Conservation (phyloP, 2,113 vertebrate species). For the Anhinga rufa region DNA sequence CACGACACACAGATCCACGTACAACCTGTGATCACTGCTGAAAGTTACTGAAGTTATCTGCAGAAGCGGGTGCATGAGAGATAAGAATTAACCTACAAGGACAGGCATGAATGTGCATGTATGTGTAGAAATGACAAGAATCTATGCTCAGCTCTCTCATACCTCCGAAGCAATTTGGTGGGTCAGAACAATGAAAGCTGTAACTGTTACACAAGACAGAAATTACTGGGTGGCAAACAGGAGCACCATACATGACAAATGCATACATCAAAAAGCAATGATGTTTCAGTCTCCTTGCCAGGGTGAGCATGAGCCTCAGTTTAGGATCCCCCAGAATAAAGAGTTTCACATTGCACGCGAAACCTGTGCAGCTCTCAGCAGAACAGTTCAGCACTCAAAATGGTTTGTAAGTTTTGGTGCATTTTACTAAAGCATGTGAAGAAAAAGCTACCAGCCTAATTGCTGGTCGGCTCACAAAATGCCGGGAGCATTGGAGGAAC, state of each 20-base stretch:
- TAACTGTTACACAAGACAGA: neutral
- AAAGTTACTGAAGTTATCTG: neutral
- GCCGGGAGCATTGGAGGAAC: neutral
- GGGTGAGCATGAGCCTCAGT: neutral
- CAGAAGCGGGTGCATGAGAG: neutral
- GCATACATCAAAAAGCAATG: neutral
- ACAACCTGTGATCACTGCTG: neutral
- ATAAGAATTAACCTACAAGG: neutral
- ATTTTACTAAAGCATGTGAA: neutral
- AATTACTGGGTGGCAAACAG: too few species aligned
- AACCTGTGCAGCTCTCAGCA: neutral
- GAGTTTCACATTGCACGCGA: too few species aligned
- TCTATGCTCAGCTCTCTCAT: neutral
- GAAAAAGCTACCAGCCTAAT: neutral
- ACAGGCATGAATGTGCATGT: accelerated
- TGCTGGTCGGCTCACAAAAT: neutral
- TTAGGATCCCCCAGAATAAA: neutral
- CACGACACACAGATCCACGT: accelerated
- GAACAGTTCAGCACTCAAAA: neutral
- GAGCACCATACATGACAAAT: neutral
- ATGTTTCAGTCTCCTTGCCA: neutral
- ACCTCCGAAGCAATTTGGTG: neutral
- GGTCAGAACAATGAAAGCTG: neutral
- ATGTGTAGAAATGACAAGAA: neutral
- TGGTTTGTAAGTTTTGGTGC: neutral